Conservation (phyloP, 2,888 invertebrate species). For the Sisyra nigra region DNA sequence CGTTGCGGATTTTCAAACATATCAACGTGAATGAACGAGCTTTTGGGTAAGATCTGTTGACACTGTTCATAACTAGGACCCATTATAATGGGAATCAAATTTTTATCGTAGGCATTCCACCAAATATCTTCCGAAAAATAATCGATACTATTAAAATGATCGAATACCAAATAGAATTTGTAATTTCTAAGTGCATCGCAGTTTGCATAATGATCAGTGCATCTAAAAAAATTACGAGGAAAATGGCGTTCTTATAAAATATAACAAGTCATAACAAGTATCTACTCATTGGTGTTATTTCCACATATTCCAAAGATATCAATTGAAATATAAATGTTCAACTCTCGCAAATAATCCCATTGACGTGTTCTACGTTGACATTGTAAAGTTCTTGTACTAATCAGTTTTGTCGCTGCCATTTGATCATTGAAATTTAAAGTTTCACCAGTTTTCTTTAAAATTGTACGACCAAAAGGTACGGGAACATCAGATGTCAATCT, state of each 20-base stretch:
- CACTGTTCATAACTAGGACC: conserved; percentile 33
- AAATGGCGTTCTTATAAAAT: not conserved
- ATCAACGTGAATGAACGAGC: conserved; percentile 42
- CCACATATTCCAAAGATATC: conserved; percentile 41
- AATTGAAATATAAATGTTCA: conserved; percentile 40
- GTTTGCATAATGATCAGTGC: conserved; percentile 44
- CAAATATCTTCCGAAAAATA: conserved; percentile 57
- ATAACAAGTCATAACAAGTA: not conserved
- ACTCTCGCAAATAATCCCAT: conserved; percentile 33
- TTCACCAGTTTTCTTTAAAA: conserved; percentile 18
- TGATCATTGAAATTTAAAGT: conserved; percentile 5
- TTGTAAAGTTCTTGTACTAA: conserved; percentile 37
- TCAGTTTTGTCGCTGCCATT: conserved; percentile 15
- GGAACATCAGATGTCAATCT: conserved; percentile 47
- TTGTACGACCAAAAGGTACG: conserved; percentile 45
- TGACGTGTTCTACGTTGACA: conserved; percentile 33
- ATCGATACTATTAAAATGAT: conserved; percentile 50
- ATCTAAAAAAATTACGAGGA: conserved; percentile 29
- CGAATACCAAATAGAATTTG: conserved; percentile 52
- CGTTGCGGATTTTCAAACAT: conserved; percentile 32
- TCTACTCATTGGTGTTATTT: conserved; percentile 17
- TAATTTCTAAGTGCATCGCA: conserved; percentile 39
- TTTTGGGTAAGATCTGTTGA: conserved; percentile 37
- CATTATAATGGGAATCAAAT: conserved; percentile 47
- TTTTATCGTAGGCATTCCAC: conserved; percentile 44